A percentile compares a stretch with the other conserved stretches of the same genome.
Evolutionary conservation across 2,888 invertebrate genomes (phyloP).

Genomic region (Xylota sylvarum): DNA sequence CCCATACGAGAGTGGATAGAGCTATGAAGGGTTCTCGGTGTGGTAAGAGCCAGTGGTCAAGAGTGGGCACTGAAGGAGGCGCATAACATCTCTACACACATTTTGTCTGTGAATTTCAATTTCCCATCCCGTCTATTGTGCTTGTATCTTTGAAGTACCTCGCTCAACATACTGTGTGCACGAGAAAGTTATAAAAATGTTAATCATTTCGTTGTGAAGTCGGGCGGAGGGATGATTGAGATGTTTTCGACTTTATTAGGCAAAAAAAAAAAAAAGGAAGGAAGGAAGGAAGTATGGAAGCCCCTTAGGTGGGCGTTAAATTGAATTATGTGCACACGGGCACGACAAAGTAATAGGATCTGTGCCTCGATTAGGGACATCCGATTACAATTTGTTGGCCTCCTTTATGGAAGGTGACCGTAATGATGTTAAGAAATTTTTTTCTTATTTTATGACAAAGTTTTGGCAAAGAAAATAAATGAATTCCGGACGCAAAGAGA

Average conservation of each 20-base stretch:
- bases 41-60: slow-evolving; percentile 53
- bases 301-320: slow-evolving; percentile 52
- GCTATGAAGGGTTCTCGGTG: slow-evolving; percentile 41
- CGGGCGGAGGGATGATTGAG: slow-evolving; percentile 59
- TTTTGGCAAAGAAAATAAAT: slow-evolving; percentile 18
- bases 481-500: slow-evolving; percentile 22
- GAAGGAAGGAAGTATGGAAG: slow-evolving; percentile 47
- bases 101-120: slow-evolving; percentile 42
- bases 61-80: slow-evolving; percentile 33
- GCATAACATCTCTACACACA: slow-evolving; percentile 36
- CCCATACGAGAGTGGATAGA: neutral
- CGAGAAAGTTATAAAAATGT: slow-evolving; percentile 67
- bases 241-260: slow-evolving; percentile 64
- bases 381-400: slow-evolving; percentile 70
- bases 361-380: slow-evolving; percentile 68
- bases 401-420: slow-evolving; percentile 40
- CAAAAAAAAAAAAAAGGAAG: slow-evolving; percentile 14
- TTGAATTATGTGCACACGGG: slow-evolving; percentile 67
- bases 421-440: slow-evolving; percentile 3
- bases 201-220: slow-evolving; percentile 53
- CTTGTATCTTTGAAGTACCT: slow-evolving; percentile 47
- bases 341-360: slow-evolving; percentile 58
- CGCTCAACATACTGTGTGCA: slow-evolving; percentile 25
- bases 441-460: slow-evolving; percentile 2
- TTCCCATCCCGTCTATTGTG: slow-evolving; percentile 48